Percentiles rank a stretch among this genome's conserved stretches.
Conservation (phyloP, 2,113 vertebrate species). For the Crypturellus undulatus region DNA sequence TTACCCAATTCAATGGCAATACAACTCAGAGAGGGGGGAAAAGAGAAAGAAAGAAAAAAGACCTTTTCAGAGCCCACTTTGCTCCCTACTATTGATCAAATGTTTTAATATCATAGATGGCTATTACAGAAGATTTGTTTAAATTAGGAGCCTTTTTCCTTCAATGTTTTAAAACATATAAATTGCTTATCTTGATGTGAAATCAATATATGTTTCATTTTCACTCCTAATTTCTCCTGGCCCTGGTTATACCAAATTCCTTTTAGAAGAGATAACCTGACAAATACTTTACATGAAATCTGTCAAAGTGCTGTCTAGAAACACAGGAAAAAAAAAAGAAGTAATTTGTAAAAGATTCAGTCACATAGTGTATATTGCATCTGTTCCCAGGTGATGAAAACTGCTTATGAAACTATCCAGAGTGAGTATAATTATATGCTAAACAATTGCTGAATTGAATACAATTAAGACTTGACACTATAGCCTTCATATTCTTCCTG, state of each 20-base stretch:
- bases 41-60: not conserved
- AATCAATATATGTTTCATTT: constrained; percentile 67
- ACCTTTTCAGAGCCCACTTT: not conserved
- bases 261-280: not conserved
- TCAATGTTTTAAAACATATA: constrained; percentile 16
- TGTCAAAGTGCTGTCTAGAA: not conserved
- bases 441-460: not conserved
- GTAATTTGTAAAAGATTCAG: not conserved
- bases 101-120: not conserved
- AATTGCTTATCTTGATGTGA: constrained; percentile 16
- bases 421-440: not conserved
- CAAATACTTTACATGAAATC: not conserved
- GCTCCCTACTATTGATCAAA: constrained; percentile 24
- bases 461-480: not conserved
- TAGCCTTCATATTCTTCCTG: not conserved
- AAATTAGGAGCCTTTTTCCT: not conserved
- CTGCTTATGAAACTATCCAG: not conserved
- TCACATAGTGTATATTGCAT: not conserved
- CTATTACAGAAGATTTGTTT: constrained; percentile 29
- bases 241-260: constrained; percentile 14
- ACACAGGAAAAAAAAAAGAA: not conserved
- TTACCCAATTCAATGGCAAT: not conserved
- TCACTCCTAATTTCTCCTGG: constrained; percentile 37
- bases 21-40: not conserved
- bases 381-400: not conserved